Evolutionary conservation across 2,113 vertebrate genomes (phyloP).

Genomic region (Zosterops borbonicus): DNA sequence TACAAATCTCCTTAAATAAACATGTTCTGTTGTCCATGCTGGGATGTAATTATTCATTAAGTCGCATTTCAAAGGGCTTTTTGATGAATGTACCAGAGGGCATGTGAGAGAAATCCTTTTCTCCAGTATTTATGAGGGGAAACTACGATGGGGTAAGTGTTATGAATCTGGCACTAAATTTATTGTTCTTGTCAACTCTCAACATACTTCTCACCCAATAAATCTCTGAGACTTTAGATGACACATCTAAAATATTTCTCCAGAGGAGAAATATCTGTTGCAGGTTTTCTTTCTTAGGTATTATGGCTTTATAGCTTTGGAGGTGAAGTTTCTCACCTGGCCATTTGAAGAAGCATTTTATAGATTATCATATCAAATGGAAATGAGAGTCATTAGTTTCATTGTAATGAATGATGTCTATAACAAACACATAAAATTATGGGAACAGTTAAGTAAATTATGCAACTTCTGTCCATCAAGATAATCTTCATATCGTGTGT

Average conservation of each 20-base stretch:
- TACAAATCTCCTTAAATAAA: conserved; percentile 36
- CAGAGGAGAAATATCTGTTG: conserved; percentile 11
- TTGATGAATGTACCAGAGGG: conserved; percentile 23
- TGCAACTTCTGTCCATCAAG: not conserved
- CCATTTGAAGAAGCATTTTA: not conserved
- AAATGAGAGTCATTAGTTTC: not conserved
- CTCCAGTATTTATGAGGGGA: conserved; percentile 56
- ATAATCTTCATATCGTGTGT: not conserved
- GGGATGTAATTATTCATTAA: conserved; percentile 45
- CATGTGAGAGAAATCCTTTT: conserved; percentile 34
- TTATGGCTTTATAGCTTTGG: not conserved
- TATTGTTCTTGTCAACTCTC: conserved; percentile 46
- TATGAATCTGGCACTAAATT: conserved; percentile 46
- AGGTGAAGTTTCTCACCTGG: not conserved
- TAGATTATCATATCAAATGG: not conserved
- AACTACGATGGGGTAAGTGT: not conserved
- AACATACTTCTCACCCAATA: conserved; percentile 50
- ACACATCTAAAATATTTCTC: conserved; percentile 31
- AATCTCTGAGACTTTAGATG: conserved; percentile 34
- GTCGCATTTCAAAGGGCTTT: conserved; percentile 32
- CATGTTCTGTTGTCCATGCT: not conserved
- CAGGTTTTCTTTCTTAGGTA: not conserved
- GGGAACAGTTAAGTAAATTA: not conserved
- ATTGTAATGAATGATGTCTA: not conserved
- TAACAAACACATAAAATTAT: not conserved